A percentile compares a stretch with the other conserved stretches of the same genome.
Evolutionary conservation across 2,888 invertebrate genomes (phyloP).

Genomic region (Macropis europaea): DNA sequence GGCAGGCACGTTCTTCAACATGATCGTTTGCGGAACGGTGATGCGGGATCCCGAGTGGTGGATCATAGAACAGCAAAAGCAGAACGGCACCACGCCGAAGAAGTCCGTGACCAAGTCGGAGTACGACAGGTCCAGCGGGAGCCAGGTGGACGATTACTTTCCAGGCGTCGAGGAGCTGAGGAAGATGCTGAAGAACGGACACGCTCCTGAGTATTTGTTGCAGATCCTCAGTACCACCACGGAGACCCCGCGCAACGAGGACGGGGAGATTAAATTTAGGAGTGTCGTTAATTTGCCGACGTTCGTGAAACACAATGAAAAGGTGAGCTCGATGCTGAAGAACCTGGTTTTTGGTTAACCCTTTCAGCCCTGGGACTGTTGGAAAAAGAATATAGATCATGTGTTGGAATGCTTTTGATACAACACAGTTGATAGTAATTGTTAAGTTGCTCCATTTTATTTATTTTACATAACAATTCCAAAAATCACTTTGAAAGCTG

Average conservation of each 20-base stretch:
- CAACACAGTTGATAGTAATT: too few species aligned
- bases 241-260: constrained; percentile 81
- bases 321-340: constrained; percentile 79
- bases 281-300: constrained; percentile 89
- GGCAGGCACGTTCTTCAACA: constrained; percentile 91
- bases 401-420: too few species aligned
- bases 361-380: not conserved
- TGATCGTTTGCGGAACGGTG: constrained; percentile 91
- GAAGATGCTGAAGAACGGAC: constrained; percentile 85
- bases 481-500: too few species aligned
- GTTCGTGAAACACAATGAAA: constrained; percentile 86
- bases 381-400: too few species aligned
- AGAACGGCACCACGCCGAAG: constrained; percentile 71
- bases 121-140: constrained; percentile 81
- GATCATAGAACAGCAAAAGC: constrained; percentile 83
- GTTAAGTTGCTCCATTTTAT: too few species aligned
- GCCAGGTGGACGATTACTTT: constrained; percentile 82
- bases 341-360: not conserved
- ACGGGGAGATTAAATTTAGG: constrained; percentile 81
- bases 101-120: constrained; percentile 82
- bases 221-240: constrained; percentile 84
- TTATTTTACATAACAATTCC: too few species aligned
- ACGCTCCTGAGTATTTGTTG: constrained; percentile 85
- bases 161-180: constrained; percentile 86
- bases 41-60: constrained; percentile 95